A percentile compares a stretch with the other conserved stretches of the same genome.
These are phyloP conservation scores for Gonioctena quinquepunctata DNA, from an alignment of 1,140 invertebrate species.

Conservation along the genomic window DNA sequence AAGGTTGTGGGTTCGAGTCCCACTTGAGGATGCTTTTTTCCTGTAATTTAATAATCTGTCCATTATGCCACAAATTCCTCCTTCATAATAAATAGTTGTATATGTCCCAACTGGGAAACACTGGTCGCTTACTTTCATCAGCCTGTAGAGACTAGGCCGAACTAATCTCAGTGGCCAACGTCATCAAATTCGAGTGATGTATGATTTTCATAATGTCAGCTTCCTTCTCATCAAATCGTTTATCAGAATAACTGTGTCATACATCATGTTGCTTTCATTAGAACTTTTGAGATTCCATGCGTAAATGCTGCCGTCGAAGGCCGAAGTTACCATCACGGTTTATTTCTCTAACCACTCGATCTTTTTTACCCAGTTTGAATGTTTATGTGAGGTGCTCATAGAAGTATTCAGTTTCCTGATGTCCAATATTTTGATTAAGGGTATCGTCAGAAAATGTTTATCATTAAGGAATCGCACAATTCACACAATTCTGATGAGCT, in stretches of 20 bases:
- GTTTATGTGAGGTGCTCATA: slow-evolving; percentile 79
- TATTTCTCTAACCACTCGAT: slow-evolving; percentile 90
- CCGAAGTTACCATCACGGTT: slow-evolving; percentile 85
- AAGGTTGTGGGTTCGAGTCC: too few species aligned
- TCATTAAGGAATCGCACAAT: slow-evolving; percentile 92
- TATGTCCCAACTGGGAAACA: slow-evolving; percentile 76
- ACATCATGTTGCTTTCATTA: slow-evolving; percentile 76
- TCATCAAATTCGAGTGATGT: slow-evolving; percentile 83
- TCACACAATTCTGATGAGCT: slow-evolving; percentile 89
- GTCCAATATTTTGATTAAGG: slow-evolving; percentile 90
- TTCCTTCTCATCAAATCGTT: slow-evolving; percentile 87
- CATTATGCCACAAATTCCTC: too few species aligned
- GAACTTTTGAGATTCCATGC: slow-evolving; percentile 93
- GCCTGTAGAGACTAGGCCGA: slow-evolving; percentile 84
- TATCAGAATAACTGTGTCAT: slow-evolving; percentile 79
- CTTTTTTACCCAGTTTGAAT: slow-evolving; percentile 94
- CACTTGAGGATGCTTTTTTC: too few species aligned
- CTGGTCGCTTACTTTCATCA: slow-evolving; percentile 85
- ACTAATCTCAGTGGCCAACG: slow-evolving; percentile 77
- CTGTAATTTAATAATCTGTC: too few species aligned
- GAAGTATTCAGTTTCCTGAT: slow-evolving; percentile 79
- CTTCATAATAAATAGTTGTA: slow-evolving; percentile 81
- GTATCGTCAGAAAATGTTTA: slow-evolving; percentile 87
- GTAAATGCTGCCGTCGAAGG: slow-evolving; percentile 91
- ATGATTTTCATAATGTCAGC: slow-evolving; percentile 84